Conservation (phyloP, 2,113 vertebrate genomes). For the Eulemur macaco region DNA sequence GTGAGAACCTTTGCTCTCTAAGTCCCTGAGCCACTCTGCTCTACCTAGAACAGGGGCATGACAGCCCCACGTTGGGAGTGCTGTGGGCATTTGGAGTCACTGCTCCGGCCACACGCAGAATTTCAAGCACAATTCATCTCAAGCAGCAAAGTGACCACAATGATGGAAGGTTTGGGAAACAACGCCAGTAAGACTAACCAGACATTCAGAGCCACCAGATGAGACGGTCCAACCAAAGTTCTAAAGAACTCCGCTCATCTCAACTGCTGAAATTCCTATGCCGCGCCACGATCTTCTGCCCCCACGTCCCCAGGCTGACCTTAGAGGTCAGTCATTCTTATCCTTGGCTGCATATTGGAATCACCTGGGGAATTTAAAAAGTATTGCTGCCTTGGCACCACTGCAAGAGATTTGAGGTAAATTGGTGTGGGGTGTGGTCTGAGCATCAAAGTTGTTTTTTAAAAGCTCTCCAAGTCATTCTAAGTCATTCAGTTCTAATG, state of each 20-base stretch:
- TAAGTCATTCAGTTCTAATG: neutral
- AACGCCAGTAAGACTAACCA: neutral
- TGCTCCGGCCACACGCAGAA: neutral
- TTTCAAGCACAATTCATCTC: neutral
- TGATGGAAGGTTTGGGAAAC: neutral
- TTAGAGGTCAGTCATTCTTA: neutral
- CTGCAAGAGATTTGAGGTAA: neutral
- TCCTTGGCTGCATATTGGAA: neutral
- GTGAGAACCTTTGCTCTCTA: neutral
- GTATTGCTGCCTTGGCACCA: neutral
- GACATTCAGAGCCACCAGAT: neutral
- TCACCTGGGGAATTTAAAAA: neutral
- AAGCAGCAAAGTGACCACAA: neutral
- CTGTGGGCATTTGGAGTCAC: neutral
- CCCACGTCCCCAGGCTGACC: neutral
- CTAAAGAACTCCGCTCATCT: neutral
- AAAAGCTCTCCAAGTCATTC: neutral
- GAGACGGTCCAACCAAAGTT: neutral
- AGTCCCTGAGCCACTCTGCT: neutral
- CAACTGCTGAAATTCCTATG: neutral
- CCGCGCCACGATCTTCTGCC: neutral
- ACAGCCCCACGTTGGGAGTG: neutral
- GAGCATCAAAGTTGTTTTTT: too few species aligned
- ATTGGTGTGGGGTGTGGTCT: neutral
- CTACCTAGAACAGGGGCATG: fast-evolving